Percentiles rank a stretch among this genome's conserved stretches.
Conservation (phyloP, 2,797 vertebrate species). For the Pangasius larnaudii region DNA sequence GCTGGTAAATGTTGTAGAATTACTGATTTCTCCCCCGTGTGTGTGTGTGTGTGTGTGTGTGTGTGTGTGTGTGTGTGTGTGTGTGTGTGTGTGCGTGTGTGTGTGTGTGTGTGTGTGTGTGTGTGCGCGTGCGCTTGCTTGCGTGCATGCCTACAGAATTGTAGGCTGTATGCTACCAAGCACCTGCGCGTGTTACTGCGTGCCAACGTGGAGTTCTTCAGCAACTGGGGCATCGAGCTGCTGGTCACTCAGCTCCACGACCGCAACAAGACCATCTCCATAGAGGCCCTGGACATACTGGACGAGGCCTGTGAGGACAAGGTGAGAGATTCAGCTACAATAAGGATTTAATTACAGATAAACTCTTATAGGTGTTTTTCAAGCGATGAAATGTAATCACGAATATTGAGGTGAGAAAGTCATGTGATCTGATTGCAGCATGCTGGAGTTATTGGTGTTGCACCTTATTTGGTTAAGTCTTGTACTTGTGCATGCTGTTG, state of each 20-base stretch:
- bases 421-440: background rate
- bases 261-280: conserved; percentile 93
- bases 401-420: background rate
- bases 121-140: background rate
- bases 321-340: conserved; percentile 69
- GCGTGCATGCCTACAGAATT: conserved; percentile 74
- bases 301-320: conserved; percentile 99
- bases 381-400: background rate
- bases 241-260: conserved; percentile 98
- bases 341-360: background rate
- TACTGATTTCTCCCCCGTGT: background rate
- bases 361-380: background rate
- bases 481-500: background rate
- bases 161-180: conserved; percentile 94
- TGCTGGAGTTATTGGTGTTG: background rate
- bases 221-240: conserved; percentile 98
- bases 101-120: background rate
- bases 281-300: conserved; percentile 95
- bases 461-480: background rate
- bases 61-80: no score
- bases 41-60: background rate
- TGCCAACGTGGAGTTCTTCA: conserved; percentile 98
- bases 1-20: no score
- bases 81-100: no score
- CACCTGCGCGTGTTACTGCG: conserved; percentile 93